Evolutionary conservation across 2,113 vertebrate genomes (phyloP).

Genomic region (Chamaetylas fuelleborni): DNA sequence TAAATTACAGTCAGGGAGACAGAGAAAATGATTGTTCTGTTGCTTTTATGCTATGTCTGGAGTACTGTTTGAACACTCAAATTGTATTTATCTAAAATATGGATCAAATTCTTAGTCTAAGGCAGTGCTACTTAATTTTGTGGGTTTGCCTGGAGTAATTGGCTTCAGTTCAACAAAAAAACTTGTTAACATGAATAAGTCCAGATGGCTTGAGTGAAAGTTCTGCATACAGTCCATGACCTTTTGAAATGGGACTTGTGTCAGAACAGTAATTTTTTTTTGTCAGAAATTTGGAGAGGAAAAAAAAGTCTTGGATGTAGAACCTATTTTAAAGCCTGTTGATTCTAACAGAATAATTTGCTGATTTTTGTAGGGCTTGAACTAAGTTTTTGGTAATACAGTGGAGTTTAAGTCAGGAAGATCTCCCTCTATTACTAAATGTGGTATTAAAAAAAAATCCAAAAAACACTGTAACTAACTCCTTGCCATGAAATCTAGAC

Average conservation of each 20-base stretch:
- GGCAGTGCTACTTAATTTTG: neutral
- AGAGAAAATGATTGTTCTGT: constrained; percentile 61
- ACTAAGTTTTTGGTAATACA: neutral
- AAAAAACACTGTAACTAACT: neutral
- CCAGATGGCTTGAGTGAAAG: neutral
- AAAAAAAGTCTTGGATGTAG: neutral
- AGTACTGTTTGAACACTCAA: neutral
- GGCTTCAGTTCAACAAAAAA: neutral
- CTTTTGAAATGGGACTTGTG: neutral
- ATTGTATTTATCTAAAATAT: neutral
- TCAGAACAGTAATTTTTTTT: neutral
- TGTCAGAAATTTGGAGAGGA: neutral
- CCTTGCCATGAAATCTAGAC: neutral
- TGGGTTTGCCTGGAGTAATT: neutral
- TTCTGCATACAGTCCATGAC: neutral
- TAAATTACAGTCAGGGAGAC: constrained; percentile 38
- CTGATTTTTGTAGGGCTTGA: neutral
- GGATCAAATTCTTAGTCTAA: neutral
- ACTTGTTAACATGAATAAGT: neutral
- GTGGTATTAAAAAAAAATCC: neutral
- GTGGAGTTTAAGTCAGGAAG: neutral
- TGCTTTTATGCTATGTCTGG: neutral
- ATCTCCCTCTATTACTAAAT: neutral
- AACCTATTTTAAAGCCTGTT: neutral
- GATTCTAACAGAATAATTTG: neutral